A percentile compares a stretch with the other conserved stretches of the same genome.
Conservation (phyloP, 2,113 vertebrate species). For the Corythaeola cristata region DNA sequence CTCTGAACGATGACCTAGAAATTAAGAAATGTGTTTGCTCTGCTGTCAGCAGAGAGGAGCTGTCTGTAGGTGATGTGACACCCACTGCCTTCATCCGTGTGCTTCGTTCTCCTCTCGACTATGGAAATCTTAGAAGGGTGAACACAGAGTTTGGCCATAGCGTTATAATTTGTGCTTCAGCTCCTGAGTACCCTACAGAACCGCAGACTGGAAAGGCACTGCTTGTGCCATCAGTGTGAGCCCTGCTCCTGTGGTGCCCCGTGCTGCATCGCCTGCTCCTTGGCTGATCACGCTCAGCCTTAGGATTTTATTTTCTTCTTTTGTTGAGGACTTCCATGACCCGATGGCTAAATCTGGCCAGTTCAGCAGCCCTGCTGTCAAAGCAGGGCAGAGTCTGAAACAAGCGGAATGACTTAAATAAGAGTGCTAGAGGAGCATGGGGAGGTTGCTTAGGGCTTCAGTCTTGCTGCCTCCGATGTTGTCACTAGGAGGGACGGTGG, state of each 20-base stretch:
- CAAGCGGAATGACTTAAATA: fast-evolving
- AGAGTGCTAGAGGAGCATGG: background rate
- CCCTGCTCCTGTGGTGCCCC: background rate
- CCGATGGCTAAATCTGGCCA: background rate
- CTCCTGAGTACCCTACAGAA: background rate
- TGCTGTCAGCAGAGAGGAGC: background rate
- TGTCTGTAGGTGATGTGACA: background rate
- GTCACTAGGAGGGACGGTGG: background rate
- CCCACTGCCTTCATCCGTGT: fast-evolving
- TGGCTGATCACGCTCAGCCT: background rate
- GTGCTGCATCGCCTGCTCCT: background rate
- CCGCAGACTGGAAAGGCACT: background rate
- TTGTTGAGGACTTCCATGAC: background rate
- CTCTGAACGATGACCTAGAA: conserved; percentile 96
- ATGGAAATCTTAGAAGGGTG: background rate
- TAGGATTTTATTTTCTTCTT: background rate
- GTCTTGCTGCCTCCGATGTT: background rate
- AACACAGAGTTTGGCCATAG: background rate
- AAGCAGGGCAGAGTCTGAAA: background rate
- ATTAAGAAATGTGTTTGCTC: background rate
- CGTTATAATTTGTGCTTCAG: background rate
- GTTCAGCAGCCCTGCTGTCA: background rate
- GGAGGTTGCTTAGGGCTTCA: background rate
- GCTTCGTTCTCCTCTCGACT: background rate
- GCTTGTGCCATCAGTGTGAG: background rate